phyloP scores from a whole-genome alignment of 2,113 vertebrate genomes.

The Dasyurus viverrinus region DNA sequence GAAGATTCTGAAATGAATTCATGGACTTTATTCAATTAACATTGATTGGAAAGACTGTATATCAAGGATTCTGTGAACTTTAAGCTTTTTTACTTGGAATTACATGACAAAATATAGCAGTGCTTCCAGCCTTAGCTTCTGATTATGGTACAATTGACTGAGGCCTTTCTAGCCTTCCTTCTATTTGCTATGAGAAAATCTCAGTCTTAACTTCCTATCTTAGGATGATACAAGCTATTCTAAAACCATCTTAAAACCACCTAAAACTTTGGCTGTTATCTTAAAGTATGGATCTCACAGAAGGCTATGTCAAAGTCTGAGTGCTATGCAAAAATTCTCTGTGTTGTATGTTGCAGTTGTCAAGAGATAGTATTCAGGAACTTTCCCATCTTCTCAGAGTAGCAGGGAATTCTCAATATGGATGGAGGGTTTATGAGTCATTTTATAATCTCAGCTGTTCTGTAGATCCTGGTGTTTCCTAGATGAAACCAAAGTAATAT shows the following conservation, averaged over 20 bases:
- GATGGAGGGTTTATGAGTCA: neutral
- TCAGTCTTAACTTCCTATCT: neutral
- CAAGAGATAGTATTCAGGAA: conserved; percentile 5
- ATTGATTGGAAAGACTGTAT: conserved; percentile 30
- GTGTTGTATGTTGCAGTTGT: neutral
- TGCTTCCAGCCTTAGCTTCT: neutral
- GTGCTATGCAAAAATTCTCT: conserved; percentile 8
- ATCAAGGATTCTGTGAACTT: conserved; percentile 24
- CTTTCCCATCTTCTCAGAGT: conserved; percentile 21
- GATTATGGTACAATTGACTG: conserved; percentile 45
- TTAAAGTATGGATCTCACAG: conserved; percentile 20
- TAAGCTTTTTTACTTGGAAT: conserved; percentile 41
- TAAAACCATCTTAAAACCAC: neutral
- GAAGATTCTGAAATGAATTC: conserved; percentile 52
- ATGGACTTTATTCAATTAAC: conserved; percentile 6
- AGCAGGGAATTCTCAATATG: neutral
- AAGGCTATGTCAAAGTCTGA: conserved; percentile 5
- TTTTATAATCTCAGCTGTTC: neutral
- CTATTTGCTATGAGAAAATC: conserved; percentile 25
- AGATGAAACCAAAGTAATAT: neutral
- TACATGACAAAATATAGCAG: conserved; percentile 29
- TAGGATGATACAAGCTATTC: neutral
- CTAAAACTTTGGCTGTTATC: neutral
- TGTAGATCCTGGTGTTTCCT: conserved; percentile 10
- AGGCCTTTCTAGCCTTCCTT: conserved; percentile 9